These are phyloP conservation scores for Pentamera pediparva DNA, from an alignment of 53 echinoderm and acorn worm genomes.

Conservation along the genomic window DNA sequence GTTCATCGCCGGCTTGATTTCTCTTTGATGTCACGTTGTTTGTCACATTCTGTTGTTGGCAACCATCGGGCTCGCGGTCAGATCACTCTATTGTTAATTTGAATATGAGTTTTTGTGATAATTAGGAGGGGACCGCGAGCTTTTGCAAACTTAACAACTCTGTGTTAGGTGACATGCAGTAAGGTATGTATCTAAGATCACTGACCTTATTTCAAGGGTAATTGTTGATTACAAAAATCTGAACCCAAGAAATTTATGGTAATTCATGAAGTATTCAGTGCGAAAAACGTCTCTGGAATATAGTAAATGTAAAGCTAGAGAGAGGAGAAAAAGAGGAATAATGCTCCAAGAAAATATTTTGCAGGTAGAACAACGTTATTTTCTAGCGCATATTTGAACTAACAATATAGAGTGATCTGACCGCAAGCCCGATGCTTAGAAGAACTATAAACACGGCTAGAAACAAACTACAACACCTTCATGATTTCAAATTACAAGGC, in stretches of 20 bases:
- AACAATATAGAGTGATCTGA: too few relatives aligned
- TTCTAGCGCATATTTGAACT: too few relatives aligned
- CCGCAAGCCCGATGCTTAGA: too few relatives aligned
- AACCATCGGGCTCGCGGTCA: not conserved
- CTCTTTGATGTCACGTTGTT: slow-evolving; percentile 5
- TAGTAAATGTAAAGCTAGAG: slow-evolving; percentile 19
- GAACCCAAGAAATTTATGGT: not conserved
- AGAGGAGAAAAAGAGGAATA: not conserved
- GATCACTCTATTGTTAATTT: slow-evolving; percentile 29
- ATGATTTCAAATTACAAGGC: not conserved
- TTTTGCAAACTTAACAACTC: slow-evolving; percentile 24
- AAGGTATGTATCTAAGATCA: not conserved
- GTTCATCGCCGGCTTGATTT: slow-evolving; percentile 18
- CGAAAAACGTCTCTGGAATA: not conserved
- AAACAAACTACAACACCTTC: slow-evolving; percentile 5
- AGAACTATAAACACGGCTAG: slow-evolving; percentile 7
- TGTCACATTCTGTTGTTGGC: not conserved
- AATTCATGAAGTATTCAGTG: slow-evolving; percentile 7
- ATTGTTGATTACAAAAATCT: not conserved
- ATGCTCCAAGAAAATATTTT: not conserved
- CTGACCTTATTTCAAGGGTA: not conserved
- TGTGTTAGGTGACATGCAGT: not conserved
- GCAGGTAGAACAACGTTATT: not conserved
- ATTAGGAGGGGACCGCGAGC: not conserved
- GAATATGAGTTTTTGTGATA: not conserved